Conservation (phyloP, 2,888 invertebrate genomes). For the Syritta pipiens region DNA sequence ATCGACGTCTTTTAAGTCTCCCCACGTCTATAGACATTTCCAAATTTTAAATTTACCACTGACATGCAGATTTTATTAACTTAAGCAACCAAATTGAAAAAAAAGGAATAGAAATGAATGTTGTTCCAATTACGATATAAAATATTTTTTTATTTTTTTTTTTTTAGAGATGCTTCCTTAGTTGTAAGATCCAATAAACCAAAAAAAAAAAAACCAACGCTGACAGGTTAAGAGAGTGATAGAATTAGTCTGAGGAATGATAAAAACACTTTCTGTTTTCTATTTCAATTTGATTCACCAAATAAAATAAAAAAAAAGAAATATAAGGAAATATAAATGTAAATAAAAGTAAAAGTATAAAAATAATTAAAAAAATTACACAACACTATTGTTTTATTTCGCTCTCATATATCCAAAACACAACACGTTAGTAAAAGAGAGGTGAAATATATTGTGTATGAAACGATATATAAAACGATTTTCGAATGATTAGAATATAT, state of each 20-base stretch:
- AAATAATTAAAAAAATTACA: constrained; percentile 17
- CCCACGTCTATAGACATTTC: no score
- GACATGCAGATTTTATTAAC: no score
- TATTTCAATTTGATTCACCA: constrained; percentile 16
- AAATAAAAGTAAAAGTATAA: constrained; percentile 17
- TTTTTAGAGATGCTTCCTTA: neutral
- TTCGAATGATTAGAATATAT: constrained; percentile 54
- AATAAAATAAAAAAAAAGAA: constrained; percentile 14
- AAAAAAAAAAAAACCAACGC: neutral
- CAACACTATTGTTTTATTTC: constrained; percentile 30
- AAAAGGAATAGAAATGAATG: no score
- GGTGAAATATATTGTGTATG: constrained; percentile 33
- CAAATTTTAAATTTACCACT: no score
- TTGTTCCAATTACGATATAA: no score
- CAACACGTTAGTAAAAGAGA: constrained; percentile 46
- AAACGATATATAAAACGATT: constrained; percentile 32
- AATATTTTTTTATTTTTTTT: no score
- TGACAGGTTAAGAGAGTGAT: neutral
- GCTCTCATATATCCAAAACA: constrained; percentile 25
- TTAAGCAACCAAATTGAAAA: no score
- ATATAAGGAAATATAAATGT: constrained; percentile 8
- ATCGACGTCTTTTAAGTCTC: no score
- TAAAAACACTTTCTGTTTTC: neutral
- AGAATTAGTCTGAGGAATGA: neutral
- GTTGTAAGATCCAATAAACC: neutral